Evolutionary conservation across 2,797 vertebrate species (phyloP), one percentile per base, ranked within the genome.

Genomic region (Kryptolebias ocellatus): DNA sequence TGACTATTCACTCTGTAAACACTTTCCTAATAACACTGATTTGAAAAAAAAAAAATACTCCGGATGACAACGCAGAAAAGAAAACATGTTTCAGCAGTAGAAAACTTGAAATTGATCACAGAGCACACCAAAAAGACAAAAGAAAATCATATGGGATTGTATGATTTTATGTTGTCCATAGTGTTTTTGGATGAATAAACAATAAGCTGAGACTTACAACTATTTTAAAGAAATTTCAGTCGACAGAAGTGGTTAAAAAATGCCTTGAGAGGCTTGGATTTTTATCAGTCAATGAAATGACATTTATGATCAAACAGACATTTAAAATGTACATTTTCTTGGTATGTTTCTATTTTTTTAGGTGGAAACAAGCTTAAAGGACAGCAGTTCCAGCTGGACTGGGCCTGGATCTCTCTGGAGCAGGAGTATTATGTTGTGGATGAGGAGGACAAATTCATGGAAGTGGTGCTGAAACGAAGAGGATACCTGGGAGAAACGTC

Each of bases 381-480:
- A 50, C 96, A 98, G 78, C 91, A 93, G 76, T 98, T 98, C 84
- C 94, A 65, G 49, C 84, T 98, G 71, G 95, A 95, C 65, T 98
- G 97, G 97, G 93, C 96, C 47, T 98, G 96, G 96, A 97, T 99
- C 77, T 97, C 96, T 45, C 85, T 99, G 83, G 96, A 97, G 90
- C 96, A 93, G 47, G 93, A 95, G 0, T 95, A 95, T 79, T 96
- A 96, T 37, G 90, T 96, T 72, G 91, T 98, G 84, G 95, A 98
- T 5, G 96, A 98, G 83, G 94, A 96, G 44, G 92, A 94, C 75
- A 95, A 92, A 70, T 94, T 93, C 70, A 84, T 99, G 76, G 95
- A 98, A 74, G 90, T 98, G 65, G 68, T 93, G 73, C 94, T 99
- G 24, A 94, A 87, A 68, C 94, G 97, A 16, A 94, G 97, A 86